Percentiles rank a stretch among this genome's conserved stretches.
Conservation (phyloP, 2,888 invertebrate species). For the Callyntrura guangdongensis region DNA sequence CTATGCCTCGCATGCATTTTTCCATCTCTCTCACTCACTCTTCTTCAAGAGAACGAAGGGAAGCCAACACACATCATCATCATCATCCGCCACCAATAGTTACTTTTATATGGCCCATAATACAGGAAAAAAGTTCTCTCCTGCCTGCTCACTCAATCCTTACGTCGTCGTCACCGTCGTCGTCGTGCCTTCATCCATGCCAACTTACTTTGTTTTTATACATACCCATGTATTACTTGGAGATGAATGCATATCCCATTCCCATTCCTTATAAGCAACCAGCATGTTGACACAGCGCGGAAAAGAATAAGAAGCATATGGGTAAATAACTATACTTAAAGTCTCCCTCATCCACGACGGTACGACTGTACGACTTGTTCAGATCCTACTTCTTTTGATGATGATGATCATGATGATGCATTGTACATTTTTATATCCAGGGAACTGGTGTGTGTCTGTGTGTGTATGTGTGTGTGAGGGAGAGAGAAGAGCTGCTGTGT, state of each 20-base stretch:
- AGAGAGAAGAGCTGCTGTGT: no score
- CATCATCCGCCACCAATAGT: slow-evolving; percentile 34
- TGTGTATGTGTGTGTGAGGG: neutral
- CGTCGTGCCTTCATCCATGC: slow-evolving; percentile 66
- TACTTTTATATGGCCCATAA: slow-evolving; percentile 49
- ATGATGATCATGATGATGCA: slow-evolving; percentile 37
- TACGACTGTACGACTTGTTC: neutral
- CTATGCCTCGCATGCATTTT: slow-evolving; percentile 64
- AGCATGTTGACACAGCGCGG: slow-evolving; percentile 60
- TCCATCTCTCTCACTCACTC: slow-evolving; percentile 44
- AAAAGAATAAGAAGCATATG: slow-evolving; percentile 65
- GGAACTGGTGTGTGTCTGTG: neutral
- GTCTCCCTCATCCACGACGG: slow-evolving; percentile 60
- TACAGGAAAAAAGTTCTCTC: slow-evolving; percentile 37
- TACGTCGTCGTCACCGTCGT: slow-evolving; percentile 45
- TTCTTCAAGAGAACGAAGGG: slow-evolving; percentile 63
- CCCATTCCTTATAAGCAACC: slow-evolving; percentile 65
- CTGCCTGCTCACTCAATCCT: slow-evolving; percentile 36
- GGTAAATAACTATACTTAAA: slow-evolving; percentile 69
- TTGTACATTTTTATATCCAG: slow-evolving; percentile 54
- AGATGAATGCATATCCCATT: slow-evolving; percentile 69
- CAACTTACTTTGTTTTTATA: slow-evolving; percentile 37
- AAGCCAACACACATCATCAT: slow-evolving; percentile 49
- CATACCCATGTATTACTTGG: slow-evolving; percentile 32
- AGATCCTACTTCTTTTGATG: slow-evolving; percentile 5